These are phyloP conservation scores for Chinchilla lanigera DNA, from an alignment of 2,113 vertebrate species.

Conservation along the genomic window DNA sequence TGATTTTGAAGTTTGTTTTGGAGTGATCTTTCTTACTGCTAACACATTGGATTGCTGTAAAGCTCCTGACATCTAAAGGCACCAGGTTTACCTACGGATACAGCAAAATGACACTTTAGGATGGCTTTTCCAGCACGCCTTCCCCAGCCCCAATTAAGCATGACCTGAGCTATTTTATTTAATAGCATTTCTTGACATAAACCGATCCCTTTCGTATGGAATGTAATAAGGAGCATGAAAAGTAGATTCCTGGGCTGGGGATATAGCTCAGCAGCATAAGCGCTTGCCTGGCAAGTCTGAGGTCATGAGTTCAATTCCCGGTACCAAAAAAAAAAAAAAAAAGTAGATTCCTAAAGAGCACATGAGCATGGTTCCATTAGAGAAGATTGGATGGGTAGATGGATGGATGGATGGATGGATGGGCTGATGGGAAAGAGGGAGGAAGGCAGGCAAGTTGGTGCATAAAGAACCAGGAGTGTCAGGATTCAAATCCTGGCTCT, in stretches of 20 bases:
- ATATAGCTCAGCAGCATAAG: no score
- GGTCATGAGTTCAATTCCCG: no score
- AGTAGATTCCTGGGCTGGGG: not conserved
- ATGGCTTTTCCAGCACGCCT: not conserved
- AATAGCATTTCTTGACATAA: not conserved
- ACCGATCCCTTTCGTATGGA: not conserved
- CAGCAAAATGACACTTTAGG: not conserved
- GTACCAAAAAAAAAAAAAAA: no score
- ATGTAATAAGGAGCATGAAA: not conserved
- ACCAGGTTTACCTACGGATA: not conserved
- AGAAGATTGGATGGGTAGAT: not conserved
- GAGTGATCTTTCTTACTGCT: not conserved
- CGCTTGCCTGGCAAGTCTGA: no score
- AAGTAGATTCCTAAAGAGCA: not conserved
- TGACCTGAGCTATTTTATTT: not conserved
- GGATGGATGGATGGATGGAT: not conserved
- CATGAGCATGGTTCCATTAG: not conserved
- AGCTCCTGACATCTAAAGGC: not conserved
- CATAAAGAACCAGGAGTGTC: not conserved
- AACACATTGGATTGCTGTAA: not conserved
- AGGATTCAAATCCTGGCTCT: not conserved
- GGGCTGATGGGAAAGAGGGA: rapidly evolving
- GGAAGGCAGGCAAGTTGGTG: not conserved
- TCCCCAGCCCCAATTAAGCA: not conserved
- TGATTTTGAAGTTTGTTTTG: not conserved